A percentile compares a stretch with the other conserved stretches of the same genome.
These are phyloP conservation scores for Pelodiscus sinensis DNA, from an alignment of 2,113 vertebrate genomes.

Conservation along the genomic window DNA sequence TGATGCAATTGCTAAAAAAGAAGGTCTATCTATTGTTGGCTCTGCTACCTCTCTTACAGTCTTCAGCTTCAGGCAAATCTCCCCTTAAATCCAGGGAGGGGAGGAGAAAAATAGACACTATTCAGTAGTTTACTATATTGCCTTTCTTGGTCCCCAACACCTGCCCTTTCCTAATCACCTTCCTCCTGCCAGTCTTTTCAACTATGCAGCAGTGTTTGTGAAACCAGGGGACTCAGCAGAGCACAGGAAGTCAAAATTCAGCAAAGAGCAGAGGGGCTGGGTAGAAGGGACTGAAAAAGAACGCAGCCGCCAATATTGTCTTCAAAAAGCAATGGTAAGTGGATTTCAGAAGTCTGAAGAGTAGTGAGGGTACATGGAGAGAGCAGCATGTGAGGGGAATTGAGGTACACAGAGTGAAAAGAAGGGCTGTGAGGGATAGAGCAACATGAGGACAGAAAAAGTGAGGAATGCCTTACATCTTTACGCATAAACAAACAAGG, in stretches of 20 bases:
- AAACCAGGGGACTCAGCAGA: background rate
- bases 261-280: background rate
- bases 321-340: fast-evolving
- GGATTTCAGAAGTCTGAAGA: background rate
- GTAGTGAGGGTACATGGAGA: background rate
- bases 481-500: background rate
- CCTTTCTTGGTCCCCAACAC: background rate
- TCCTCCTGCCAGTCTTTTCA: background rate
- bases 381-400: background rate
- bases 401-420: background rate
- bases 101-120: background rate
- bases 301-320: background rate
- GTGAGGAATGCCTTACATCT: background rate
- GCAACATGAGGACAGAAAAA: background rate
- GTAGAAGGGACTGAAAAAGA: background rate
- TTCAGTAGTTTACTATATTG: background rate
- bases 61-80: background rate
- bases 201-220: background rate
- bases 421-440: fast-evolving
- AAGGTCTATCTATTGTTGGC: background rate
- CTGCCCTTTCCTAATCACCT: fast-evolving
- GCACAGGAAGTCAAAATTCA: background rate
- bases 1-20: too few relatives aligned
- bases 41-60: background rate
- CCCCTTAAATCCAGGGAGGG: background rate